Conservation (phyloP, 2,888 invertebrate genomes). For the Acleris sparsana region DNA sequence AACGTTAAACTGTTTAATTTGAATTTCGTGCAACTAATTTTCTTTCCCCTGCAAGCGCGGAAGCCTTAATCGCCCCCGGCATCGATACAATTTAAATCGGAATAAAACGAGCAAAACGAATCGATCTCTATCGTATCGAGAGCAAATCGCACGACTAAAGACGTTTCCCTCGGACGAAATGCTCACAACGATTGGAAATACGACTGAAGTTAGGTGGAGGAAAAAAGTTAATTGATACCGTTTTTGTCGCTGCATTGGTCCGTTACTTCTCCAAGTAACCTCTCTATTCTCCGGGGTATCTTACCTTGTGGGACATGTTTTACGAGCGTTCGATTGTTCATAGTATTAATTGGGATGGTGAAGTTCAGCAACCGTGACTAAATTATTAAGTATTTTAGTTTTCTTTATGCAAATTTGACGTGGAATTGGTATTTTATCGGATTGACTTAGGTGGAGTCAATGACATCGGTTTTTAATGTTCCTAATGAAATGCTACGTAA, state of each 20-base stretch:
- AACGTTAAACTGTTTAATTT: slow-evolving; percentile 27
- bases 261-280: slow-evolving; percentile 69
- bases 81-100: slow-evolving; percentile 80
- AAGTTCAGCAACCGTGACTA: slow-evolving; percentile 42
- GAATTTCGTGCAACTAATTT: slow-evolving; percentile 58
- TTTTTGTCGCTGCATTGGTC: slow-evolving; percentile 71
- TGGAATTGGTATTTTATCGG: background rate
- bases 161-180: slow-evolving; percentile 70
- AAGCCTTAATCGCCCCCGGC: slow-evolving; percentile 75
- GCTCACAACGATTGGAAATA: slow-evolving; percentile 71
- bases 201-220: slow-evolving; percentile 57
- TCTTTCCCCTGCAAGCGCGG: slow-evolving; percentile 59
- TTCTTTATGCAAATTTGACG: background rate
- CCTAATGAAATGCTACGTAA: slow-evolving; percentile 6
- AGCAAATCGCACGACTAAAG: slow-evolving; percentile 79
- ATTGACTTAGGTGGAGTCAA: background rate
- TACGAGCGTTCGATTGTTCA: slow-evolving; percentile 50
- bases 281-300: slow-evolving; percentile 59
- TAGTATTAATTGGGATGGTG: slow-evolving; percentile 49
- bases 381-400: too few relatives aligned
- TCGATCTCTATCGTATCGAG: slow-evolving; percentile 77
- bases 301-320: slow-evolving; percentile 54
- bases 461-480: background rate
- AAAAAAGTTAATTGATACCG: slow-evolving; percentile 79
- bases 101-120: slow-evolving; percentile 77